phyloP scores from a whole-genome alignment of 1,140 invertebrate species.

The Micrasema minimum region DNA sequence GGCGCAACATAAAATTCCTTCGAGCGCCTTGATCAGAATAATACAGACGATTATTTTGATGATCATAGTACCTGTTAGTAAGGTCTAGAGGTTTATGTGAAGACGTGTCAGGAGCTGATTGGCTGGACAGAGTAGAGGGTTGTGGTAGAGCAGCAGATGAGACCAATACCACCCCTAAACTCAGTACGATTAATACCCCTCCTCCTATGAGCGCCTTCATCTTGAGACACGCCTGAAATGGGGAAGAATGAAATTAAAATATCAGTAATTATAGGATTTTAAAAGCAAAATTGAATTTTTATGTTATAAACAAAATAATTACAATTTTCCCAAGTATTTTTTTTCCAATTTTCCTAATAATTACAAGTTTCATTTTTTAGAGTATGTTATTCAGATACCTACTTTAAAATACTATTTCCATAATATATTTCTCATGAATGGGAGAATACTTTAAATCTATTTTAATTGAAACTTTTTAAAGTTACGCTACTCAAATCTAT shows the following conservation, averaged over 20 bases:
- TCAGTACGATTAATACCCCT: constrained; percentile 23
- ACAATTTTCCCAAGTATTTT: too few relatives aligned
- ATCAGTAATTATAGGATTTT: too few relatives aligned
- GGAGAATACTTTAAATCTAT: too few relatives aligned
- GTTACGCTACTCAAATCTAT: too few relatives aligned
- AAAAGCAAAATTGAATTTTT: too few relatives aligned
- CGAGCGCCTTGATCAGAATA: neutral
- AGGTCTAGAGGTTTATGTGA: constrained; percentile 6
- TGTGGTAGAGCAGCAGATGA: neutral
- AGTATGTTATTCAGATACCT: too few relatives aligned
- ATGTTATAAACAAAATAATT: too few relatives aligned
- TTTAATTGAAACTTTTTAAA: too few relatives aligned
- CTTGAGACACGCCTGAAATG: constrained; percentile 29
- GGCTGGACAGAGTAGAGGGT: neutral
- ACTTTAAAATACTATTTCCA: too few relatives aligned
- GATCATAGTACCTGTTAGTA: constrained; percentile 34
- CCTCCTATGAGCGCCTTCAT: constrained; percentile 34
- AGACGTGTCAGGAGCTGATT: neutral
- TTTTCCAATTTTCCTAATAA: too few relatives aligned
- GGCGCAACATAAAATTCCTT: neutral
- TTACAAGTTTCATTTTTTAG: too few relatives aligned
- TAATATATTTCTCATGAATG: too few relatives aligned
- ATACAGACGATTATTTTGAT: constrained; percentile 20
- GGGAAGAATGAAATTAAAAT: constrained; percentile 3
- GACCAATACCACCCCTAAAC: constrained; percentile 10